A percentile compares a stretch with the other conserved stretches of the same genome.
These are phyloP conservation scores for Hyposoter didymator DNA, from an alignment of 2,888 invertebrate species.

Conservation along the genomic window DNA sequence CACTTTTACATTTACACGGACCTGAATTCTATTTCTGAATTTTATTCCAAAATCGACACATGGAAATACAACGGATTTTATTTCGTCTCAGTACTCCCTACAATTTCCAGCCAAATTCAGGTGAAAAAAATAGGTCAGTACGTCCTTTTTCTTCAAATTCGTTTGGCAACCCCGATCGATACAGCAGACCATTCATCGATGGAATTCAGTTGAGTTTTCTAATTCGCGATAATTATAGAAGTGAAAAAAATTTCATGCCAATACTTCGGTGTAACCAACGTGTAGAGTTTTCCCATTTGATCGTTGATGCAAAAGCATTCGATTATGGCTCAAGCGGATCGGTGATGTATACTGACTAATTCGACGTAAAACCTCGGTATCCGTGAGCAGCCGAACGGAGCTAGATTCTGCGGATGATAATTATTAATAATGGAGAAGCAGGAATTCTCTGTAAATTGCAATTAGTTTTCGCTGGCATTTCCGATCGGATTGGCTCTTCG, in stretches of 20 bases:
- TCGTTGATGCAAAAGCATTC: not conserved
- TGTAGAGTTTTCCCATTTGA: not conserved
- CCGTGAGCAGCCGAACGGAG: not conserved
- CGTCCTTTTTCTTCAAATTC: not conserved
- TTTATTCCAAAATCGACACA: not conserved
- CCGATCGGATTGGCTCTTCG: not conserved
- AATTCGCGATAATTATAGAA: not conserved
- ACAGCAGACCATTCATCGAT: not conserved
- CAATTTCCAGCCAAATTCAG: not conserved
- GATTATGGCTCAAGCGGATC: not conserved
- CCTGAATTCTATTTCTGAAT: not conserved
- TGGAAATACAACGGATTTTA: not conserved
- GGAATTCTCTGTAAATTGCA: not conserved
- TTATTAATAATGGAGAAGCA: not conserved
- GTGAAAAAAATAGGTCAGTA: not conserved
- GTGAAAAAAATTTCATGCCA: not conserved
- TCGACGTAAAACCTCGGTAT: not conserved
- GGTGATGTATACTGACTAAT: not conserved
- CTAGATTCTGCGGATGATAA: not conserved
- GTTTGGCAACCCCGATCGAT: not conserved
- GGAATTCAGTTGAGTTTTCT: not conserved
- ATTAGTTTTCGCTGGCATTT: not conserved
- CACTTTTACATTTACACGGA: not conserved
- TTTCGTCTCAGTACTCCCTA: not conserved
- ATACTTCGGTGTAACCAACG: not conserved